Percentiles rank a stretch among this genome's conserved stretches.
phyloP scores from a whole-genome alignment of 2,888 invertebrate genomes.

The Tipula unca region DNA sequence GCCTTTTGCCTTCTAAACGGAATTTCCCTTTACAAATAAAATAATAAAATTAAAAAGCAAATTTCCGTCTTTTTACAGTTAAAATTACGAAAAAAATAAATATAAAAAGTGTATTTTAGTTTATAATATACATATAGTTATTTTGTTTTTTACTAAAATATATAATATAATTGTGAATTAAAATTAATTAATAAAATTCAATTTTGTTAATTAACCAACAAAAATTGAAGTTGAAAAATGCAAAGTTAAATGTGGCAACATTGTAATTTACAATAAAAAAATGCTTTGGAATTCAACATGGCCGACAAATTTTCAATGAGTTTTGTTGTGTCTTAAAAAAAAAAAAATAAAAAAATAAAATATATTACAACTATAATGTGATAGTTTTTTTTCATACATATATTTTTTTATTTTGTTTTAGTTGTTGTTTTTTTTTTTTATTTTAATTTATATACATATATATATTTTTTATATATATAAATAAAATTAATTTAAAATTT shows the following conservation, averaged over 20 bases:
- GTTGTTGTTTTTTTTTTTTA: neutral
- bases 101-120: neutral
- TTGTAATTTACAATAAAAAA: conserved; percentile 19
- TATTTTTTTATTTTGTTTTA: neutral
- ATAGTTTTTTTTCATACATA: conserved; percentile 10
- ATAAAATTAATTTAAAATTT: conserved; percentile 1
- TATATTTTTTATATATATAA: conserved; percentile 19
- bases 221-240: conserved; percentile 2
- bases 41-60: neutral
- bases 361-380: neutral
- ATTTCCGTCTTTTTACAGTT: neutral
- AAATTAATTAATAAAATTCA: neutral
- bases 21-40: neutral
- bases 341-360: conserved; percentile 14
- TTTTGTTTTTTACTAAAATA: neutral
- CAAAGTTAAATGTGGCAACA: conserved; percentile 16
- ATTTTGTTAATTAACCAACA: conserved; percentile 2
- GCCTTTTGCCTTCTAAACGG: neutral
- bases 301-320: conserved; percentile 21
- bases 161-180: neutral
- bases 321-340: conserved; percentile 1
- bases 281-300: conserved; percentile 24
- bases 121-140: neutral
- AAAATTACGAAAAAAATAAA: neutral
- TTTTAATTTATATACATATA: neutral